Evolutionary conservation across 2,888 invertebrate genomes (phyloP), one percentile per base, ranked within the genome.

Genomic region (Pollenia angustigena): DNA sequence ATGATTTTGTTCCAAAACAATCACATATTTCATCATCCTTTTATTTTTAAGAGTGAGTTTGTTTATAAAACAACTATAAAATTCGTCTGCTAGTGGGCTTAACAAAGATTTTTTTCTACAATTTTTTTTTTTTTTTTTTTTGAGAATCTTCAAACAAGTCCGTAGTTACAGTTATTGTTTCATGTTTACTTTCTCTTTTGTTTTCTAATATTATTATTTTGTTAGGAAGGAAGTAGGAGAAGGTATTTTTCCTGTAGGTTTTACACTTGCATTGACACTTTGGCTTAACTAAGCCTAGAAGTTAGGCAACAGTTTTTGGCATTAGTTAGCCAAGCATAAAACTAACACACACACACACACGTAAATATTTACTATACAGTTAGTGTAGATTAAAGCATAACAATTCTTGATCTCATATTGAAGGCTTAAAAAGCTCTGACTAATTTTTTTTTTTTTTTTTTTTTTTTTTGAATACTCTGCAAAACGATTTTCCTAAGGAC

Each of bases 11-110:
- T 14, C 16, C 16, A 69, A 75, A 52, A 23, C 32, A 50, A 50
- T 50, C 62, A 32, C 75, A 64, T 64, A 62, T 11, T 40, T 48
- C 62, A 80, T 16, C 42, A 71, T 52, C 16, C 54, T 64, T 16
- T 16, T 52, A 52, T 9, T 14, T 68, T 46, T 46, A 6, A 12
- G 48, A 10, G 32, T 18, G 18, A 66, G 16, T 66, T 32, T n/a
- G 16, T 48, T 42, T 16, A 75, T 64, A 42, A 23, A 32, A 50
- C 16, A 32, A 68, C 44, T 52, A 16, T 40, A 69, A 76, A 75
- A 75, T 76, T 44, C 16, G 75, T 82, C 69, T 82, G 62, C 54
- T 82, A 60, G 69, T 69, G 46, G 69, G 52, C 54, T 76, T 82
- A 23, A 32, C 69, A 82, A 48, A 18, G 12, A 42, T 16, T 62